Evolutionary conservation across 1,140 invertebrate genomes (phyloP).

Genomic region (Ceratosolen fusciceps): DNA sequence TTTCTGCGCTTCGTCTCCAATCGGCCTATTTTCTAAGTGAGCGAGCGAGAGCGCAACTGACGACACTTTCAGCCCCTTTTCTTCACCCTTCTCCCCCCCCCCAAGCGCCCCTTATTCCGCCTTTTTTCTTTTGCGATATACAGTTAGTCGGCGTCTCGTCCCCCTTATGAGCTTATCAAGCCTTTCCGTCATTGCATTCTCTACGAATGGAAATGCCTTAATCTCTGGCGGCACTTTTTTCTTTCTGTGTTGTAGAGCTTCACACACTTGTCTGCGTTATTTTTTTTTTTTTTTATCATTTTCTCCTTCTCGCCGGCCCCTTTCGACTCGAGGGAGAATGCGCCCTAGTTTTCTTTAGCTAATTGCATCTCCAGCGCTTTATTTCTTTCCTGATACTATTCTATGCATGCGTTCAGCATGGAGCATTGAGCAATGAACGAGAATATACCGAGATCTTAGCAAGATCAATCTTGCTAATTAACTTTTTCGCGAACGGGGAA

Average conservation of each 20-base stretch:
- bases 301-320: neutral
- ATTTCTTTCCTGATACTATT: too few species aligned
- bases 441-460: too few species aligned
- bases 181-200: slow-evolving; percentile 27
- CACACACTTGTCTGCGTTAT: neutral
- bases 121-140: neutral
- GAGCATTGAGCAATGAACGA: too few species aligned
- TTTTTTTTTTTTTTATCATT: too few species aligned
- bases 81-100: too few species aligned
- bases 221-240: neutral
- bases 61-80: neutral
- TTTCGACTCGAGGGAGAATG: neutral
- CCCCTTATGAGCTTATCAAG: slow-evolving; percentile 28
- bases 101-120: neutral
- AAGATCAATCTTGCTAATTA: too few species aligned
- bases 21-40: neutral
- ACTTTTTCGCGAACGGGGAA: too few species aligned
- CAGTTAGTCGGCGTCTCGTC: neutral
- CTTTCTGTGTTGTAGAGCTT: neutral
- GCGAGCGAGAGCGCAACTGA: neutral
- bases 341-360: too few species aligned
- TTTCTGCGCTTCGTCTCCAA: neutral
- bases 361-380: too few species aligned
- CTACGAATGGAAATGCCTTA: slow-evolving; percentile 14
- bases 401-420: too few species aligned